Evolutionary conservation across 92 coral and sea anemone species (phyloP).

Genomic region (Anthopleura xanthogrammica): DNA sequence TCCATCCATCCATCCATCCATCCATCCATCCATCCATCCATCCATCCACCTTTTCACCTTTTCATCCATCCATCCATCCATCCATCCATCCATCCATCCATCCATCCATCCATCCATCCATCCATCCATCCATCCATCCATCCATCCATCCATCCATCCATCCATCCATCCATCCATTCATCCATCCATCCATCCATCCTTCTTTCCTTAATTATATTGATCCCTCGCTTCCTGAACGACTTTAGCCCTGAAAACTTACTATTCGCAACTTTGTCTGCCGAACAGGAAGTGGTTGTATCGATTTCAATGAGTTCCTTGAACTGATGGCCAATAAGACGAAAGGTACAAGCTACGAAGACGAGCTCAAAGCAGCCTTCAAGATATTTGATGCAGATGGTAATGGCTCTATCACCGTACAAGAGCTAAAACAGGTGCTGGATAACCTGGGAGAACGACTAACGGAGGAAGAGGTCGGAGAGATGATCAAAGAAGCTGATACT

Average conservation of each 20-base stretch:
- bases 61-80: not conserved
- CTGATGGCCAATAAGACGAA: slow-evolving; percentile 59
- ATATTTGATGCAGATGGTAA: slow-evolving; percentile 60
- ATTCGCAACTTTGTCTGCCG: not conserved
- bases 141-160: too few species aligned
- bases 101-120: too few species aligned
- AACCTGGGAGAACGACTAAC: slow-evolving; percentile 58
- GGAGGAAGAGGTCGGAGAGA: slow-evolving; percentile 76
- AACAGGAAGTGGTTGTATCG: slow-evolving; percentile 68
- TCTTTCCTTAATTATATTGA: too few species aligned
- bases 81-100: too few species aligned
- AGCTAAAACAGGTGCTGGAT: slow-evolving; percentile 47
- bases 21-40: too few species aligned
- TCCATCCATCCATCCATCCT: too few species aligned
- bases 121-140: too few species aligned
- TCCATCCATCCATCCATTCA: too few species aligned
- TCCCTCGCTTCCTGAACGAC: too few species aligned
- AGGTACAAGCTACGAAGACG: slow-evolving; percentile 55
- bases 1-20: too few species aligned
- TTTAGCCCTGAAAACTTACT: too few species aligned
- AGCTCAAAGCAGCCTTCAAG: slow-evolving; percentile 52
- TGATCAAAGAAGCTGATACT: slow-evolving; percentile 68
- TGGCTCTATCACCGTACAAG: slow-evolving; percentile 53
- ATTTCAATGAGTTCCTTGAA: slow-evolving; percentile 64
- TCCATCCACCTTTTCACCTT: too few species aligned